These are phyloP conservation scores for Tauraco erythrolophus DNA, from an alignment of 2,113 vertebrate species.

Conservation along the genomic window DNA sequence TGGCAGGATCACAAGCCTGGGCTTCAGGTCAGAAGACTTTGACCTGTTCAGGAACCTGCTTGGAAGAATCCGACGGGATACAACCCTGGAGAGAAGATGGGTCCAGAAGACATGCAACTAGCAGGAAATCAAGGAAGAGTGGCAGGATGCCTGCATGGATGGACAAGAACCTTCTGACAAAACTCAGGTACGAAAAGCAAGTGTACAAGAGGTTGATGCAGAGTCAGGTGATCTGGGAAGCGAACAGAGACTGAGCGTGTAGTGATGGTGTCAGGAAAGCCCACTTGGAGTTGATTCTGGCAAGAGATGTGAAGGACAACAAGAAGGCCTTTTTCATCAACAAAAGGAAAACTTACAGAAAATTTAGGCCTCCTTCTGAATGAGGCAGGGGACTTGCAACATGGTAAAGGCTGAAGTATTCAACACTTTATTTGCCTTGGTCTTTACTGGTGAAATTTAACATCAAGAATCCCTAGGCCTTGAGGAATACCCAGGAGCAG, in stretches of 20 bases:
- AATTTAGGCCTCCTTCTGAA: background rate
- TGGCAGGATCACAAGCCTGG: background rate
- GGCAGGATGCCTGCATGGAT: background rate
- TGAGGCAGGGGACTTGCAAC: background rate
- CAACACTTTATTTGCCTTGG: accelerated
- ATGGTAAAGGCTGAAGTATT: background rate
- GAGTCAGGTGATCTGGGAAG: accelerated
- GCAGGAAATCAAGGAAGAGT: background rate
- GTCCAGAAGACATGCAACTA: background rate
- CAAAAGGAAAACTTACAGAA: background rate
- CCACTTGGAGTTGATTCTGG: background rate
- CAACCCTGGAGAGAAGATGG: background rate
- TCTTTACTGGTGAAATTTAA: background rate
- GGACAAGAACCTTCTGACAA: background rate
- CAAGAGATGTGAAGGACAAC: background rate
- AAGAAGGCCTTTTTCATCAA: background rate
- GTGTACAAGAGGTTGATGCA: background rate
- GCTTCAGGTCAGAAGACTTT: background rate
- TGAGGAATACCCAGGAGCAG: background rate
- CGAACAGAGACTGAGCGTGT: background rate
- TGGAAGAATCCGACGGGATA: background rate
- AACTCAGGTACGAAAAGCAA: background rate
- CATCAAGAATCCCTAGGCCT: background rate
- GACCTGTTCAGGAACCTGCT: background rate
- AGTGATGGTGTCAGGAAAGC: background rate